Evolutionary conservation across 2,797 vertebrate species (phyloP), one percentile per base, ranked within the genome.

Genomic region (Lepidocolaptes lacrymiger): DNA sequence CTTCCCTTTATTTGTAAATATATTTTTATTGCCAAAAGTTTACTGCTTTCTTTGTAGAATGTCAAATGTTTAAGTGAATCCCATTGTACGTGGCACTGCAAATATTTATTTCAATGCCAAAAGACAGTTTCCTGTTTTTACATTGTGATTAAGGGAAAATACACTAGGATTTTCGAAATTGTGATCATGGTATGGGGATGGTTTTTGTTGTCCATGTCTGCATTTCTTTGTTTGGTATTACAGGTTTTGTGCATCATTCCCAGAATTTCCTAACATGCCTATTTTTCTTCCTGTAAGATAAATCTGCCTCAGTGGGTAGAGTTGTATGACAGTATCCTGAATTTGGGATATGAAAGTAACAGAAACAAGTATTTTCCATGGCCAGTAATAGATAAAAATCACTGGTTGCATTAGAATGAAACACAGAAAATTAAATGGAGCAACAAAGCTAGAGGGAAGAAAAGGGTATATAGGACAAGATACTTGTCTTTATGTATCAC

Each of bases 51-150:
- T 63, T 54, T 14, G 14, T 16, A 44, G n/a, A 73, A 63, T 15
- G 19, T 55, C 44, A 67, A 84, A 79, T 30, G 14, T 79, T 78
- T 63, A 88, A 83, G 54, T 7, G 34, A 74, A 58, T 78, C 16
- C 39, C 19, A 37, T 27, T 32, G 16, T 55, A 62, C 30, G 8
- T 15, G 21, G 18, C 24, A 49, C 6, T 46, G 39, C 34, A 91
- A 90, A 81, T 71, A 82, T 48, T 94, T 84, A 30, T 48, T 79
- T 68, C 63, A 46, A 13, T 54, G 37, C 8, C 82, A 67, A 93
- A 71, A n/a, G 14, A 76, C 26, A 2, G 58, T 79, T 86, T 84
- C 62, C n/a, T 69, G 17, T 1, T 78, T 91, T 73, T 79, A 37
- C 18, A 4, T 28, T n/a, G 32, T 30, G 43, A 63, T 52, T 64